Evolutionary conservation across 2,113 vertebrate species (phyloP).

Genomic region (Thymallus thymallus): DNA sequence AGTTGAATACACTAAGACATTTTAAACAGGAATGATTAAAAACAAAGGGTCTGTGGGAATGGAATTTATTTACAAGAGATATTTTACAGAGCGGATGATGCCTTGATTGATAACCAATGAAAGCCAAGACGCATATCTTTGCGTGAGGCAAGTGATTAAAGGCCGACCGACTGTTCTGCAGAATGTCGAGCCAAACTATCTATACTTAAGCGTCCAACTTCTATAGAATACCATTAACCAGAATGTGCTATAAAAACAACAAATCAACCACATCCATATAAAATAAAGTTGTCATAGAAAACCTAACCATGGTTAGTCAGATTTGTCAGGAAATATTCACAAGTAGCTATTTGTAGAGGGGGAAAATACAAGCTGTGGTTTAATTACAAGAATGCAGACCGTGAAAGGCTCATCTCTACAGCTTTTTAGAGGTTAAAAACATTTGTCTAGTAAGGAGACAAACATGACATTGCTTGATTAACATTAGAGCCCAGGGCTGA

Average conservation of each 20-base stretch:
- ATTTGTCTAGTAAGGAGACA: background rate
- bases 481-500: slow-evolving; percentile 27
- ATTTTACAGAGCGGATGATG: slow-evolving; percentile 53
- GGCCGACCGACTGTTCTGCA: background rate
- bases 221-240: background rate
- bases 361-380: background rate
- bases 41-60: background rate
- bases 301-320: background rate
- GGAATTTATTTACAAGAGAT: slow-evolving; percentile 68
- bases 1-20: too few species aligned
- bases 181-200: too few species aligned
- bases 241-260: background rate
- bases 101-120: slow-evolving; percentile 9
- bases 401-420: background rate
- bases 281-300: background rate
- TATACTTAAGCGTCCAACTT: background rate
- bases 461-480: slow-evolving; percentile 60
- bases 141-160: slow-evolving; percentile 33
- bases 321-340: slow-evolving; percentile 6
- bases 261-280: slow-evolving; percentile 1
- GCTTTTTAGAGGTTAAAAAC: background rate
- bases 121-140: slow-evolving; percentile 5
- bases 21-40: background rate
- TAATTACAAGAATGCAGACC: background rate
- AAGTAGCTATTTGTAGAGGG: background rate